Base-by-base conservation (phyloP, 2,113 vertebrate species). In the Carlito syrichta region DNA sequence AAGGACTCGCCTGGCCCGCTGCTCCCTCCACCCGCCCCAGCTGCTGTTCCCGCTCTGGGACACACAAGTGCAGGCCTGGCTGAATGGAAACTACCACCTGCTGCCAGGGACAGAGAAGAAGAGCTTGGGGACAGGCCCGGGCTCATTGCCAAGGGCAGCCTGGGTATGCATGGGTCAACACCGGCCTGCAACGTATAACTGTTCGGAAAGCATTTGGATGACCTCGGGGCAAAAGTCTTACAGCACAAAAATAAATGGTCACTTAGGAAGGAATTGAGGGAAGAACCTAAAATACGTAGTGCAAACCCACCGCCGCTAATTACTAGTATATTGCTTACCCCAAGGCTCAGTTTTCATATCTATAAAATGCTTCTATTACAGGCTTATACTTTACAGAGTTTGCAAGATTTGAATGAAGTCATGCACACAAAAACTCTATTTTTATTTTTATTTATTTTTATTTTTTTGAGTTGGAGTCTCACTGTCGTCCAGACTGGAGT, bases 81-180 rank as follows among this genome's bases (percentile, higher is more conserved):
- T 58, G 56, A 66, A 86, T 92, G 97, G 97, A 97, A 96, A 97
- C 83, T 88, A 30, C 50, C 2, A 0, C 25, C 56, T 86, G 76
- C 79, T 77, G 95, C 97, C 97, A 97, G 89, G 89, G 62, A 97
- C 91, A 92, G 54, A 78, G 69, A 56, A 87, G 60, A 90, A 86
- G 73, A 20, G 71, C 52, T 22, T 76, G 38, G 91, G 54, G 69
- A 83, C 89, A 79, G 73, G 62, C 38, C 40, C 8, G 2, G 60
- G 81, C 69, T 40, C 30, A 1, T 6, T 66, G 92, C 79, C 90
- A 89, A 4, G 10, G 38, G 93, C 35, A 56, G 56, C 52, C 38
- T 54, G 88, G 66, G 56, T 32, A 90, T 27, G 48, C 73, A 2
- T 54, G 9, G 79, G 81, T 76, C 89, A 85, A 94, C 92, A 84